These are phyloP conservation scores for Eilema caniola DNA, from an alignment of 2,888 invertebrate genomes.

Conservation along the genomic window DNA sequence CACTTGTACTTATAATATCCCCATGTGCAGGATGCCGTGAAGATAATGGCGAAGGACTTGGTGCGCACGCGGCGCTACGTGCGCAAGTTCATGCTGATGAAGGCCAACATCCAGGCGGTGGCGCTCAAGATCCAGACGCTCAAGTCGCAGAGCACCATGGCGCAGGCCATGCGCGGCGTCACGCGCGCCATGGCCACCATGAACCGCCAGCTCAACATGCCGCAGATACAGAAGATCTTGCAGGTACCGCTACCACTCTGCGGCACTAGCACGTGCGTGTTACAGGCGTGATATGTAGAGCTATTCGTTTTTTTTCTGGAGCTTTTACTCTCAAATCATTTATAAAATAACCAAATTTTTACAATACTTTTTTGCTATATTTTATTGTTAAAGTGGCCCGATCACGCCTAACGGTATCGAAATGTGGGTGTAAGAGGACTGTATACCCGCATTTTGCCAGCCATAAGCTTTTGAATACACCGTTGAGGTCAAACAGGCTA, in stretches of 20 bases:
- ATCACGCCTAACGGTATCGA: no score
- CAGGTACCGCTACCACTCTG: slow-evolving; percentile 59
- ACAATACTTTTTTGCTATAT: no score
- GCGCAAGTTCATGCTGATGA: slow-evolving; percentile 99
- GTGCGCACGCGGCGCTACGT: slow-evolving; percentile 98
- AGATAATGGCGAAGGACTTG: slow-evolving; percentile 99
- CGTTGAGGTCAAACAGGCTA: no score
- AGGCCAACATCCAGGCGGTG: slow-evolving; percentile 99
- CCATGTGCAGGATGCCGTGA: slow-evolving; percentile 95
- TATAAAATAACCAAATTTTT: no score
- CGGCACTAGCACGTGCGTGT: no score
- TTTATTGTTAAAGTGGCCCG: no score
- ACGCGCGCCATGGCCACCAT: slow-evolving; percentile 99
- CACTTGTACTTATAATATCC: no score
- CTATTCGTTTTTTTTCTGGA: no score
- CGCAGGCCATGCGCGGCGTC: slow-evolving; percentile 99
- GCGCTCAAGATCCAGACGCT: slow-evolving; percentile 99
- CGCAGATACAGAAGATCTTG: slow-evolving; percentile 98
- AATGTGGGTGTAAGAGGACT: no score
- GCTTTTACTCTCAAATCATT: no score
- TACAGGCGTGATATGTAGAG: no score
- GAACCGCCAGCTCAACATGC: slow-evolving; percentile 98
- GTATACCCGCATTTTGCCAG: no score
- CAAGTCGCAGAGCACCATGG: slow-evolving; percentile 99
- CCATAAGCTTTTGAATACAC: neutral